Evolutionary conservation across 2,888 invertebrate genomes (phyloP), one percentile per base, ranked within the genome.

Genomic region (Synergus laeviventris): DNA sequence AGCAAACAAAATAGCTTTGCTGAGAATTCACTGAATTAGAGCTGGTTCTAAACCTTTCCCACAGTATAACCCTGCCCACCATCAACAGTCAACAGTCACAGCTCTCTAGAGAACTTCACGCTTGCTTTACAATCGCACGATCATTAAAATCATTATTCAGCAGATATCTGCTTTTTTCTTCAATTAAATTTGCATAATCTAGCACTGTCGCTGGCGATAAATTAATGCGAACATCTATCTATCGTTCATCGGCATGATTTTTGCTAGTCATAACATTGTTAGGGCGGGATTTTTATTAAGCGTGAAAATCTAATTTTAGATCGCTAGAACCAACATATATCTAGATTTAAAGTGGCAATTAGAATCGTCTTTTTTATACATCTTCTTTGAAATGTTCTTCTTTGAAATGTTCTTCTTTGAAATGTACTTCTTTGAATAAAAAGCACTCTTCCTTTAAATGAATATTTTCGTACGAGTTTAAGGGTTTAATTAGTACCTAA

Each of bases 141-240:
- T 70, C 79, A 77, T 79, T 79, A 79, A 77, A 79, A 77, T 56
- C 79, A 79, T 79, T 79, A 79, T 79, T 77, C 79, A 79, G 75
- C 74, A 54, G 64, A 76, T 77, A 54, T 54, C 74, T 45, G 74
- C 61, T 36, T 76, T 79, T 70, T 60, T 49, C 74, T 70, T 75
- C 77, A 79, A 75, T 79, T 75, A 76, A 74, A 79, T 70, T 21
- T 75, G 61, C 77, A 75, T 77, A 73, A 75, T 49, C n/a, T 49
- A 70, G 49, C 49, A 49, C 11, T 70, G 70, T 70, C 49, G 70
- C 49, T 70, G 24, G 70, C 49, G 70, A 70, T 70, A 49, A 70
- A 45, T 36, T 49, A 70, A 49, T 70, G 31, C 45, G 14, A n/a
- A 16, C 39, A 14, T 16, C 45, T 70, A 49, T 18, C 70, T 70